These are phyloP conservation scores for Melieria picta DNA, from an alignment of 2,888 invertebrate species.

Conservation along the genomic window DNA sequence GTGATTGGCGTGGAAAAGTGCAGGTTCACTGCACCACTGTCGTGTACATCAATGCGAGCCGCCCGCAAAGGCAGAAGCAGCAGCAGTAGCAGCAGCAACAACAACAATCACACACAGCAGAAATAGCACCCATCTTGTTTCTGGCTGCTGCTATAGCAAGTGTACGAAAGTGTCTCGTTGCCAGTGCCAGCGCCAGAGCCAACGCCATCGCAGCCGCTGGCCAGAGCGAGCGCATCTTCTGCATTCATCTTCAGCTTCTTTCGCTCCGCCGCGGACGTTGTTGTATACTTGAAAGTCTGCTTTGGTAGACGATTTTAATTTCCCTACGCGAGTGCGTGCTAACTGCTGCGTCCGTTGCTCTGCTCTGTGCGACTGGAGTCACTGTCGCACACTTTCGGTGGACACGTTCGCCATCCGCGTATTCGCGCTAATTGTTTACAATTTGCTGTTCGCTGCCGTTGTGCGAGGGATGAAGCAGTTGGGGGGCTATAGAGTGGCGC, in stretches of 20 bases:
- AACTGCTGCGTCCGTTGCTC: neutral
- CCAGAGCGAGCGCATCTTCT: conserved; percentile 22
- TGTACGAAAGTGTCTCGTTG: conserved; percentile 20
- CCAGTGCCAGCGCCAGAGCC: neutral
- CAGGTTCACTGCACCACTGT: too few relatives aligned
- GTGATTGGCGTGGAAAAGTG: neutral
- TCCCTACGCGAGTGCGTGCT: conserved; percentile 15
- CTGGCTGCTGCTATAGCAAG: conserved; percentile 16
- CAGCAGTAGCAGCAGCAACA: neutral
- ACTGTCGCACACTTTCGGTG: neutral
- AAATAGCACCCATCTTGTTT: conserved; percentile 31
- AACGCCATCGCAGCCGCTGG: neutral
- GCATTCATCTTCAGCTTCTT: conserved; percentile 22
- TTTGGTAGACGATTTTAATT: conserved; percentile 51
- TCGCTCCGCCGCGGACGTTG: conserved; percentile 26
- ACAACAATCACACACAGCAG: too few relatives aligned
- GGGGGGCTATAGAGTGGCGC: neutral
- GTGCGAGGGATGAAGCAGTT: neutral
- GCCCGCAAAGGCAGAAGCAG: conserved; percentile 5
- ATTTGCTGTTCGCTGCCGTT: conserved; percentile 36
- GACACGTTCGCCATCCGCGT: neutral
- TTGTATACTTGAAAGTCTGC: conserved; percentile 59
- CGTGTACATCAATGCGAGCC: too few relatives aligned
- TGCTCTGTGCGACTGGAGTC: too few relatives aligned
- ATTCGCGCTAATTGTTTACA: conserved; percentile 44